Conservation (phyloP, 2,888 invertebrate genomes). For the Acanthococcus lagerstroemiae region DNA sequence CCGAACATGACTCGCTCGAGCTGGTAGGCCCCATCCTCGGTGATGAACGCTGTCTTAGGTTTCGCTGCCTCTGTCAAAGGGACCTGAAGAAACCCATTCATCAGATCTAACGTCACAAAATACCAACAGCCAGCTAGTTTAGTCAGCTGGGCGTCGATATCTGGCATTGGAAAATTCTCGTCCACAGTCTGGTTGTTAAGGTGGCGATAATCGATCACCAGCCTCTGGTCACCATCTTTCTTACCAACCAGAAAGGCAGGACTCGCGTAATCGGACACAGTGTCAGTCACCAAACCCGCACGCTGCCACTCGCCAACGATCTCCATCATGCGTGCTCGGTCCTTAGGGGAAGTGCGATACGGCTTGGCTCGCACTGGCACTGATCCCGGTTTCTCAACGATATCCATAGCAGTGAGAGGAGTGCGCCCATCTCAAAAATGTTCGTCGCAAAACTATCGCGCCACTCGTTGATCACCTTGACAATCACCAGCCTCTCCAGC, state of each 20-base stretch:
- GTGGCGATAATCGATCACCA: conserved; percentile 1
- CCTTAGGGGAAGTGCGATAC: background rate
- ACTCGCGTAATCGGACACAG: background rate
- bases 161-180: background rate
- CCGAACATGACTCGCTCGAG: no score
- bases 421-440: conserved; percentile 13
- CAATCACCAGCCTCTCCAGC: background rate
- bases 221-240: background rate
- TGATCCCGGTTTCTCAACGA: background rate
- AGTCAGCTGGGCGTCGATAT: conserved; percentile 4
- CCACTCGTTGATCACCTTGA: background rate
- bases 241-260: conserved; percentile 2
- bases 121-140: background rate
- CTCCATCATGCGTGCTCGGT: background rate
- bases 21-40: no score
- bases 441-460: conserved; percentile 6
- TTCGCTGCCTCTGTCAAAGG: no score
- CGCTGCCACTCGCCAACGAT: background rate
- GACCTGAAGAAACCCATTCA: conserved; percentile 3
- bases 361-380: background rate
- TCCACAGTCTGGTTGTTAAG: background rate
- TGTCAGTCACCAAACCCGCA: background rate
- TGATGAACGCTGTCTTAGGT: no score
- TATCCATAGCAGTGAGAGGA: background rate
- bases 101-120: conserved; percentile 4